Conservation (phyloP, 1,140 invertebrate genomes). For the Brachionus rotundiformis region DNA sequence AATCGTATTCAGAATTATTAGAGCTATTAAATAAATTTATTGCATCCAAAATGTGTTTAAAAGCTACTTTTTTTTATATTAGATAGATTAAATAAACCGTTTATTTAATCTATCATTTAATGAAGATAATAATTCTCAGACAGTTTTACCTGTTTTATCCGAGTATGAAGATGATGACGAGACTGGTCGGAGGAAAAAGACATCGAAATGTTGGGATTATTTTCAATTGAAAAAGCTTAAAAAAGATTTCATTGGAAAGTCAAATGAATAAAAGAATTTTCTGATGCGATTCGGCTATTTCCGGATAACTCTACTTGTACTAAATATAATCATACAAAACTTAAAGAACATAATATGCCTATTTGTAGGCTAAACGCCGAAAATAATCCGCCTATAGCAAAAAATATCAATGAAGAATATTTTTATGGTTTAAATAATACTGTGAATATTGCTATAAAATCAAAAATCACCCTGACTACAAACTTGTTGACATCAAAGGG, state of each 20-base stretch:
- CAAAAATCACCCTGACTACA: neutral
- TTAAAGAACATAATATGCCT: neutral
- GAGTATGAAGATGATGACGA: too few relatives aligned
- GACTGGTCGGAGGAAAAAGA: too few relatives aligned
- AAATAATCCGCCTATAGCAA: neutral
- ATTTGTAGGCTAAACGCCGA: neutral
- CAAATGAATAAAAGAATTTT: neutral
- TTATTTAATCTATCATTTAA: too few relatives aligned
- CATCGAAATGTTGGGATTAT: too few relatives aligned
- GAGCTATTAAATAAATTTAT: too few relatives aligned
- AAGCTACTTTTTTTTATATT: too few relatives aligned
- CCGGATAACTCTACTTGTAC: neutral
- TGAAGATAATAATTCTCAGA: too few relatives aligned
- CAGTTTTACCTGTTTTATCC: too few relatives aligned
- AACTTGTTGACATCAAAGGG: constrained; percentile 4
- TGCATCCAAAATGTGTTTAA: too few relatives aligned
- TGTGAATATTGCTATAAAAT: neutral
- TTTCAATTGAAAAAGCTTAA: neutral
- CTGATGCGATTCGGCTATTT: neutral
- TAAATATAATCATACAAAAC: neutral
- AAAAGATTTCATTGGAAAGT: neutral
- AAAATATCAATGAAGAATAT: neutral
- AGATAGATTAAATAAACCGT: too few relatives aligned
- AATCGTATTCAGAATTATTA: too few relatives aligned
- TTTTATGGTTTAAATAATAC: constrained; percentile 13